phyloP scores from a whole-genome alignment of 2,113 vertebrate genomes.

The Chaetops frenatus region DNA sequence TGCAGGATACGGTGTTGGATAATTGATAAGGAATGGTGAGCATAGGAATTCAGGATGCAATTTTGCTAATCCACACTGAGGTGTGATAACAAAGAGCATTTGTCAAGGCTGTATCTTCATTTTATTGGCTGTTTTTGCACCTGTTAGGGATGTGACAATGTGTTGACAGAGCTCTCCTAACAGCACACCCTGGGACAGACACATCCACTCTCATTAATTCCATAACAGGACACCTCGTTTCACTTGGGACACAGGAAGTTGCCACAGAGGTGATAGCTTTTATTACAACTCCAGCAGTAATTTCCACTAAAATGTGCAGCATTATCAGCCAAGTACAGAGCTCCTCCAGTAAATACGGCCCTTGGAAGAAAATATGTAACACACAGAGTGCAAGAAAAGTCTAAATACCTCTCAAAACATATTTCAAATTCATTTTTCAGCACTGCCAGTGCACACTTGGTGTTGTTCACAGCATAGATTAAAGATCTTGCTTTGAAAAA shows the following conservation, averaged over 20 bases:
- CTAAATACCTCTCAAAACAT: not conserved
- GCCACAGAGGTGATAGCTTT: not conserved
- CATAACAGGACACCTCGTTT: not conserved
- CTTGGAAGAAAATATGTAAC: not conserved
- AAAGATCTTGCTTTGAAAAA: not conserved
- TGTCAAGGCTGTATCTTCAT: not conserved
- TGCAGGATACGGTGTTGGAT: fast-evolving
- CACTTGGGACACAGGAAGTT: not conserved
- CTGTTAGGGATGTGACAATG: not conserved
- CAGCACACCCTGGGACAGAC: not conserved
- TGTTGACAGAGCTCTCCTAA: not conserved
- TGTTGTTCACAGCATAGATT: not conserved
- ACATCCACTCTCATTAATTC: not conserved
- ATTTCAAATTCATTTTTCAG: not conserved
- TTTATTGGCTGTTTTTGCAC: not conserved
- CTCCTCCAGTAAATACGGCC: not conserved
- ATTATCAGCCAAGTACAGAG: not conserved
- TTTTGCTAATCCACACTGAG: not conserved
- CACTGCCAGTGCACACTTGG: not conserved
- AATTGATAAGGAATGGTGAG: not conserved
- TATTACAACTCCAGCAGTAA: not conserved
- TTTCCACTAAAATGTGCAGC: not conserved
- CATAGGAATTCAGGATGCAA: not conserved
- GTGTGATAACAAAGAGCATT: not conserved
- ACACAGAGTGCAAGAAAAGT: not conserved